Conservation (phyloP, 2,797 vertebrate genomes). For the Ctenopoma multispine region DNA sequence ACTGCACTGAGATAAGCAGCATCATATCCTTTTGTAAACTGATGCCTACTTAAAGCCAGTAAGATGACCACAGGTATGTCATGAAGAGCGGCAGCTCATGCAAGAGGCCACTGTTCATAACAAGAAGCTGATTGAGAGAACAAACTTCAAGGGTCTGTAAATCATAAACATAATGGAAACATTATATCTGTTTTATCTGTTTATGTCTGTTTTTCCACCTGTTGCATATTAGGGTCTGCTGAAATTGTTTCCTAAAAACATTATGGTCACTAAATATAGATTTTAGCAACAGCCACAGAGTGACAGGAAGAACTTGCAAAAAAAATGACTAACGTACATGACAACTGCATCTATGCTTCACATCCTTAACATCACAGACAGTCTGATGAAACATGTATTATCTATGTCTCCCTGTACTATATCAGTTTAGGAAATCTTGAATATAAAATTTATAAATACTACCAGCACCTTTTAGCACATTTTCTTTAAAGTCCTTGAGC, state of each 20-base stretch:
- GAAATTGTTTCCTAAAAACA: no score
- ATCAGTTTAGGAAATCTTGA: not conserved
- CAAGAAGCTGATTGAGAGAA: not conserved
- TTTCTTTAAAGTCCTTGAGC: not conserved
- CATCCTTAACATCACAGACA: slow-evolving; percentile 2
- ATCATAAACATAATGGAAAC: not conserved
- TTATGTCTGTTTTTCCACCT: no score
- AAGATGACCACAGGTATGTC: not conserved
- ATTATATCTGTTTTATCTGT: no score
- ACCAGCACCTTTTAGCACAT: slow-evolving; percentile 7
- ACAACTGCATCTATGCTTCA: not conserved
- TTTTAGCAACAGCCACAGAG: not conserved
- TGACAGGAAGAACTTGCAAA: not conserved
- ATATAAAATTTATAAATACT: not conserved
- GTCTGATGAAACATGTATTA: not conserved
- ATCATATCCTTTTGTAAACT: not conserved
- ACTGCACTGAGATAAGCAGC: not conserved
- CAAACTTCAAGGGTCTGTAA: not conserved
- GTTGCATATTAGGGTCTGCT: no score
- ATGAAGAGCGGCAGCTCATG: no score
- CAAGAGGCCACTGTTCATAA: no score
- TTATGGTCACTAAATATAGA: not conserved
- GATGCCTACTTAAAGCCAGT: not conserved
- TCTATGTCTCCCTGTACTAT: not conserved
- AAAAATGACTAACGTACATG: not conserved